Evolutionary conservation across 2,113 vertebrate genomes (phyloP).

Genomic region (Vicugna pacos): DNA sequence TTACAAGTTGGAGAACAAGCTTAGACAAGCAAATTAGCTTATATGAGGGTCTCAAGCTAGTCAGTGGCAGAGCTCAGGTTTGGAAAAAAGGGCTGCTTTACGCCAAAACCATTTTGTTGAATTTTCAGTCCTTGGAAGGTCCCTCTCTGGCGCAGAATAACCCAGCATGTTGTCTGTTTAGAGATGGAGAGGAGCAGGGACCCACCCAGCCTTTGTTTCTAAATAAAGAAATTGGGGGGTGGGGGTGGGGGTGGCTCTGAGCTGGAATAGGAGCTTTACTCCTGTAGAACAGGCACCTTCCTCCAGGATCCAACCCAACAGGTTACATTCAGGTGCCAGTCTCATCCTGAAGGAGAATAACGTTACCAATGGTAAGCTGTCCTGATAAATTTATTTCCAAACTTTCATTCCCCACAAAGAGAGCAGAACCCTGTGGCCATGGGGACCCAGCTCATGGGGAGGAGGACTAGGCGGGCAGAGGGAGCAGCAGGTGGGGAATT

Average conservation of each 20-base stretch:
- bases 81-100: neutral
- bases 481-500: neutral
- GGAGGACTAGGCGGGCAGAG: too few relatives aligned
- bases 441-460: neutral
- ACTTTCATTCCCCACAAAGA: neutral
- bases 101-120: neutral
- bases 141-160: neutral
- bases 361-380: neutral
- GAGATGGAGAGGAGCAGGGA: neutral
- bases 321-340: neutral
- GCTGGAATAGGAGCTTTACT: neutral
- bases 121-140: neutral
- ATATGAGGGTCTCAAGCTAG: neutral
- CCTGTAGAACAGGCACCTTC: neutral
- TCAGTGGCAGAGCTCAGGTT: neutral
- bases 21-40: neutral
- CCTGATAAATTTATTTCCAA: slow-evolving; percentile 9
- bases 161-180: neutral
- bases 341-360: slow-evolving; percentile 9
- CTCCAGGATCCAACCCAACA: neutral
- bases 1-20: neutral
- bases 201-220: neutral
- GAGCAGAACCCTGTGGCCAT: neutral
- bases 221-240: neutral
- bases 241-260: fast-evolving